Percentiles rank a stretch among this genome's conserved stretches.
phyloP scores from a whole-genome alignment of 2,113 vertebrate genomes.

The Elephantulus edwardii region DNA sequence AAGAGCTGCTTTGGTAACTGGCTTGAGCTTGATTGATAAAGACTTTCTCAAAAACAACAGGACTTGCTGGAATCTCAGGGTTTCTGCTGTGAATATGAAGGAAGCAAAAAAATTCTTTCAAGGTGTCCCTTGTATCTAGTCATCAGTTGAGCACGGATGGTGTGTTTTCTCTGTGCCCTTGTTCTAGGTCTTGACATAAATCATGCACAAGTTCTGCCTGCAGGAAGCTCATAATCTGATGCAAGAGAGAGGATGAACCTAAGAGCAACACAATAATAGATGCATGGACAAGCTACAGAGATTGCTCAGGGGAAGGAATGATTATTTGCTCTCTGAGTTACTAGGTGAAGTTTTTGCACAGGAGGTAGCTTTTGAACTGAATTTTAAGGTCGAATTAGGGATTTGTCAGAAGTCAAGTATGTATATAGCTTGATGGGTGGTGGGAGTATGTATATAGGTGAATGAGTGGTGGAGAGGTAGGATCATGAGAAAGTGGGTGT shows the following conservation, averaged over 20 bases:
- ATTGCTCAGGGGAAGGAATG: not conserved
- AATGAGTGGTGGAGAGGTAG: not conserved
- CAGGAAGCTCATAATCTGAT: not conserved
- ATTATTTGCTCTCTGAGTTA: not conserved
- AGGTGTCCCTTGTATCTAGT: not conserved
- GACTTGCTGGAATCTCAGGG: not conserved
- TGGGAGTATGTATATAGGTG: no score
- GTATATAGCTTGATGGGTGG: no score
- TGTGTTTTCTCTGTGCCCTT: not conserved
- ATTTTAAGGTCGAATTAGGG: not conserved
- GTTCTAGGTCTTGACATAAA: not conserved
- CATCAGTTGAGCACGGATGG: not conserved
- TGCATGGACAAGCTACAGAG: not conserved
- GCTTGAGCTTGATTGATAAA: constrained; percentile 46
- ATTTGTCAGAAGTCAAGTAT: not conserved
- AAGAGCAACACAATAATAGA: not conserved
- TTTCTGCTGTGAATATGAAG: constrained; percentile 51
- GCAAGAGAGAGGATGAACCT: not conserved
- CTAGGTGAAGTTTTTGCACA: not conserved
- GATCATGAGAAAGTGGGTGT: not conserved
- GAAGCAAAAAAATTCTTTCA: constrained; percentile 38
- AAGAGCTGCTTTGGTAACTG: constrained; percentile 49
- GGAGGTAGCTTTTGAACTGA: not conserved
- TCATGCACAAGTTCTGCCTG: not conserved
- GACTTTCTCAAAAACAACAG: constrained; percentile 34